Percentiles rank a stretch among this genome's conserved stretches.
phyloP scores from a whole-genome alignment of 2,113 vertebrate genomes.

The Epinephelus lanceolatus region DNA sequence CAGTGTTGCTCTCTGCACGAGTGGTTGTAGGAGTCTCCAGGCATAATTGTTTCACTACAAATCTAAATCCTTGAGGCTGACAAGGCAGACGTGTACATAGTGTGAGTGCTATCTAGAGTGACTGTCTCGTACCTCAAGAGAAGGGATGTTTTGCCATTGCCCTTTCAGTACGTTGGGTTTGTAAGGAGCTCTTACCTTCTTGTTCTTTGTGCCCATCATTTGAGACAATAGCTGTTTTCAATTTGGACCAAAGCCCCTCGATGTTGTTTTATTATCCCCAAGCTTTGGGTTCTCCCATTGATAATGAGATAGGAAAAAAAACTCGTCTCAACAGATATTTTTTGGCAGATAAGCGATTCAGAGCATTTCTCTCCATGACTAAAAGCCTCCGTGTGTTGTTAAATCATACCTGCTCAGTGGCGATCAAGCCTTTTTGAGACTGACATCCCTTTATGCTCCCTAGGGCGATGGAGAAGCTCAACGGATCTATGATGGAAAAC shows the following conservation, averaged over 20 bases:
- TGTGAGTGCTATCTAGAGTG: not conserved
- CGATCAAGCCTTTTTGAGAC: not conserved
- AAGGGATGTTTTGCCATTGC: not conserved
- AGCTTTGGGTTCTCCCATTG: not conserved
- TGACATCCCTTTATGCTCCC: constrained; percentile 1
- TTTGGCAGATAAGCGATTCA: not conserved
- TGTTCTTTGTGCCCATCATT: not conserved
- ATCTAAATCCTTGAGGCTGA: constrained; percentile 16
- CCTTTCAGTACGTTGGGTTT: not conserved
- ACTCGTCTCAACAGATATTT: not conserved
- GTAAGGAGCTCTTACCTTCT: not conserved
- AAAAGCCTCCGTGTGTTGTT: not conserved
- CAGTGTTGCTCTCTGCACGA: constrained; percentile 28
- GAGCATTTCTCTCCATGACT: not conserved
- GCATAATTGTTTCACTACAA: constrained; percentile 15
- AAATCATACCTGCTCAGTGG: not conserved
- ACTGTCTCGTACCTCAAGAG: not conserved
- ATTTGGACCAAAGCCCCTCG: not conserved
- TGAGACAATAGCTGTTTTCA: not conserved
- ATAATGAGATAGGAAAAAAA: not conserved
- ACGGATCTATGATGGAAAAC: constrained; percentile 95
- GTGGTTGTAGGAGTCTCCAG: constrained; percentile 11
- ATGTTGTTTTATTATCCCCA: not conserved
- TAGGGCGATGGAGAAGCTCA: constrained; percentile 97
- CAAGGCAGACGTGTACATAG: not conserved